Percentiles rank a stretch among this genome's conserved stretches.
Conservation (phyloP, 23 tunicate species). For the Corella eumyota region DNA sequence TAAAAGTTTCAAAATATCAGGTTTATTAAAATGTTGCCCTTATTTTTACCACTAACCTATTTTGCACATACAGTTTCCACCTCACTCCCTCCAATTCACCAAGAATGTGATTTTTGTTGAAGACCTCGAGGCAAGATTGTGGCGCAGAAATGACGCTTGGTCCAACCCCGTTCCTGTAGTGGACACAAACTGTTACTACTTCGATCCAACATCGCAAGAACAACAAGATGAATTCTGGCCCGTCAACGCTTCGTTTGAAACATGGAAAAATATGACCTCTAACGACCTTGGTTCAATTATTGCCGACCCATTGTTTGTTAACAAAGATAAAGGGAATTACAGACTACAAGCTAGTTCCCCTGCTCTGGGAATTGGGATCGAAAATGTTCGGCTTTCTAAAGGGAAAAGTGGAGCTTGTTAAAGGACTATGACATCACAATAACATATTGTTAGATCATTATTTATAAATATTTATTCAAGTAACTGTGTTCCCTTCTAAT, state of each 20-base stretch:
- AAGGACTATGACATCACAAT: no score
- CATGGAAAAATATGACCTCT: constrained; percentile 1
- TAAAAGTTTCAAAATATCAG: not conserved
- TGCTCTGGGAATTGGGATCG: constrained; percentile 5
- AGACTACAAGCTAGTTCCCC: no score
- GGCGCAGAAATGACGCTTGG: constrained; percentile 21
- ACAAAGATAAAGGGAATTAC: no score
- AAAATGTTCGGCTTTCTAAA: not conserved
- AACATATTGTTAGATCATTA: no score
- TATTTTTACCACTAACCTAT: not conserved
- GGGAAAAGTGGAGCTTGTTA: constrained; percentile 10
- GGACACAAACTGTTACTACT: constrained; percentile 14
- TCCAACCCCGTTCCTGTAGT: constrained; percentile 12
- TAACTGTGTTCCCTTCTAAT: no score
- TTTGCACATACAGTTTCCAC: not conserved
- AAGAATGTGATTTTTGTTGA: constrained; percentile 13
- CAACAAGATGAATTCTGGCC: constrained; percentile 5
- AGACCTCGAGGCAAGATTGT: constrained; percentile 4
- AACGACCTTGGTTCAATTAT: constrained; percentile 11
- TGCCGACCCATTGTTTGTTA: no score
- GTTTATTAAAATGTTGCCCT: not conserved
- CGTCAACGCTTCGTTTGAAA: not conserved
- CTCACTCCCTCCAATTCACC: constrained; percentile 4
- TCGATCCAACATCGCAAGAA: not conserved
- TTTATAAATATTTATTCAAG: no score